Evolutionary conservation across 2,113 vertebrate genomes (phyloP).

Genomic region (Taurulus bubalis): DNA sequence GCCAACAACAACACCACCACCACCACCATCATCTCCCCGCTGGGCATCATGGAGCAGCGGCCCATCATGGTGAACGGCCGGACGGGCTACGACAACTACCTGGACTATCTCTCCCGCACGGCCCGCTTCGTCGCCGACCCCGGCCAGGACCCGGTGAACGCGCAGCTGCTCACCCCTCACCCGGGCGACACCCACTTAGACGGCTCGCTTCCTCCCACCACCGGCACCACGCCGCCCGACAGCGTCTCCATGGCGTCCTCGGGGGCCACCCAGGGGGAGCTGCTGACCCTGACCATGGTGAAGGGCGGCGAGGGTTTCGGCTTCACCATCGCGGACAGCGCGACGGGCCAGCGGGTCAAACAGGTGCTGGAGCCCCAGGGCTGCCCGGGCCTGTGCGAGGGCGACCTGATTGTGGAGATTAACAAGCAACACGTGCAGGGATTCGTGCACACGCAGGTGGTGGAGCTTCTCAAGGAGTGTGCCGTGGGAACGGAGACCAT

Average conservation of each 20-base stretch:
- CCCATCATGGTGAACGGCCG: conserved; percentile 94
- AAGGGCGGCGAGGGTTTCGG: conserved; percentile 97
- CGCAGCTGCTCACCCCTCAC: conserved; percentile 87
- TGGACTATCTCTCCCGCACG: conserved; percentile 97
- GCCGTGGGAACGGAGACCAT: conserved; percentile 91
- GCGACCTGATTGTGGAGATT: conserved; percentile 97
- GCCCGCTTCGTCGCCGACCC: conserved; percentile 87
- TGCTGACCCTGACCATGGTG: conserved; percentile 97
- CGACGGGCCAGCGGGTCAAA: conserved; percentile 95
- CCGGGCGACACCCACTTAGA: conserved; percentile 94
- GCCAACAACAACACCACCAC: conserved; percentile 59
- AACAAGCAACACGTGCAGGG: conserved; percentile 96
- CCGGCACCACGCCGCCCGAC: conserved; percentile 84
- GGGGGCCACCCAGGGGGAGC: conserved; percentile 93
- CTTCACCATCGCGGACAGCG: conserved; percentile 98
- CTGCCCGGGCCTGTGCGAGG: conserved; percentile 96
- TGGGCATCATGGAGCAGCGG: conserved; percentile 95
- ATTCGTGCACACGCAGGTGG: conserved; percentile 95
- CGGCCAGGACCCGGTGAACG: conserved; percentile 85
- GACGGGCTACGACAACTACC: conserved; percentile 96
- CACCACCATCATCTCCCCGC: conserved; percentile 89
- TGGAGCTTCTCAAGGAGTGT: conserved; percentile 98
- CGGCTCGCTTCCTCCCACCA: conserved; percentile 88
- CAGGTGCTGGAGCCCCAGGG: conserved; percentile 97
- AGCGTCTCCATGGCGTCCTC: conserved; percentile 98